Evolutionary conservation across 2,888 invertebrate species (phyloP).

Genomic region (Drosophila buzzatii): DNA sequence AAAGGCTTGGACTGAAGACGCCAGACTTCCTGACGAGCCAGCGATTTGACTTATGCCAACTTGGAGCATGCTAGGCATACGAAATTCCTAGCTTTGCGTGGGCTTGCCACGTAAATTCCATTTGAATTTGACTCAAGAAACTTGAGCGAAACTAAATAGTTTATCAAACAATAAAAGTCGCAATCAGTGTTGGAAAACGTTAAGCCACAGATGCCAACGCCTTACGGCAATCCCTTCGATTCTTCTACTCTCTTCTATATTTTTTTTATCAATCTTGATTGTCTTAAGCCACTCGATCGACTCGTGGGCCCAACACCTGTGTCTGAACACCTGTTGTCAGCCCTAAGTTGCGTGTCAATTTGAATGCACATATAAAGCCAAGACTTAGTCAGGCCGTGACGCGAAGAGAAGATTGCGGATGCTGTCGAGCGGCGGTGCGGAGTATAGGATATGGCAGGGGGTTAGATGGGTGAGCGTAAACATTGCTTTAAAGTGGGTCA

Average conservation of each 20-base stretch:
- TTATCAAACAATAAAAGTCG: too few species aligned
- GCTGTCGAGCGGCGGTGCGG: neutral
- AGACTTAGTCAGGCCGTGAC: constrained; percentile 13
- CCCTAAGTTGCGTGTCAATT: constrained; percentile 26
- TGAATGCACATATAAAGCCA: constrained; percentile 14
- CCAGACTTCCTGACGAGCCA: too few species aligned
- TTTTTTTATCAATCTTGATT: constrained; percentile 1
- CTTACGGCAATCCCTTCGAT: neutral
- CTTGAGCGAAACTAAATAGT: too few species aligned
- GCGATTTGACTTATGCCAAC: neutral
- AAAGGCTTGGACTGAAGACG: too few species aligned
- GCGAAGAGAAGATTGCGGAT: constrained; percentile 2
- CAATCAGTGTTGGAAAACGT: neutral
- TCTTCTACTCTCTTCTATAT: neutral
- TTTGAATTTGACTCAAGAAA: neutral
- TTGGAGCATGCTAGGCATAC: neutral
- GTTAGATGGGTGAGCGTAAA: too few species aligned
- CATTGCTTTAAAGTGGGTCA: constrained; percentile 48
- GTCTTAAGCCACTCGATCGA: constrained; percentile 3
- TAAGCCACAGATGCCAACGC: neutral
- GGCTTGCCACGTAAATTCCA: neutral
- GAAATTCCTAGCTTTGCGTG: neutral
- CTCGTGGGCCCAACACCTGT: neutral
- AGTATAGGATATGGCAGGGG: neutral
- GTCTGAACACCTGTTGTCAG: constrained; percentile 14